phyloP scores from a whole-genome alignment of 2,113 vertebrate genomes.

The Phrynocephalus versicolor region DNA sequence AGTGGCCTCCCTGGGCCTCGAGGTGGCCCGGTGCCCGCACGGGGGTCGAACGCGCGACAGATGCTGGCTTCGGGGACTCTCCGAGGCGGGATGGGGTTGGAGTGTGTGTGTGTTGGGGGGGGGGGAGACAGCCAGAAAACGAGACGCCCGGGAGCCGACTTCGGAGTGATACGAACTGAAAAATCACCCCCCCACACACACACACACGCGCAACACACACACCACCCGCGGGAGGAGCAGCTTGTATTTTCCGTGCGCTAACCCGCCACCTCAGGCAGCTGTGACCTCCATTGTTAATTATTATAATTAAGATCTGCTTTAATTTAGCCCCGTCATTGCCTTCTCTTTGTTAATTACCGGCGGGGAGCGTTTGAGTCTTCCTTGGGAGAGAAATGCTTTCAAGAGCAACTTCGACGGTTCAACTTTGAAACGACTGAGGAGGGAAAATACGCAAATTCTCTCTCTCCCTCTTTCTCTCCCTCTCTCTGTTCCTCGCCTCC shows the following conservation, averaged over 20 bases:
- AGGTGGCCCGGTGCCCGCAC: conserved; percentile 6
- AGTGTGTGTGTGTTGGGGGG: not conserved
- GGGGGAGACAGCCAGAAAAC: not conserved
- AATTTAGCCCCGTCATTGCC: not conserved
- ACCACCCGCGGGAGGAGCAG: not conserved
- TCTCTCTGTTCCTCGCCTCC: not conserved
- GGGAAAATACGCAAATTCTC: not conserved
- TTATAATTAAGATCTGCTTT: conserved; percentile 54
- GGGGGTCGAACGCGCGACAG: conserved; percentile 17
- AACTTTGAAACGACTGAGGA: not conserved
- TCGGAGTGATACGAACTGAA: rapidly evolving
- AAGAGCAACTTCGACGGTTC: not conserved
- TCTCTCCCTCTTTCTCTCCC: not conserved
- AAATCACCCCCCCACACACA: too few species aligned
- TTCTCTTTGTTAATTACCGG: not conserved
- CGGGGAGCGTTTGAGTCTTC: not conserved
- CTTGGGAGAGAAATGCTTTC: not conserved
- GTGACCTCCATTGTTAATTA: conserved; percentile 52
- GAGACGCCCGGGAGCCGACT: not conserved
- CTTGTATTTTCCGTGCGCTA: conserved; percentile 31
- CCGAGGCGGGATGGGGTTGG: not conserved
- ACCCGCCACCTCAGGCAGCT: conserved; percentile 31
- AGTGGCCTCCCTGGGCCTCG: conserved; percentile 15
- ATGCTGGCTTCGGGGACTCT: conserved; percentile 26
- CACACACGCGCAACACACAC: too few species aligned